Evolutionary conservation across 2,797 vertebrate genomes (phyloP).

Genomic region (Eupleurogrammus muticus): DNA sequence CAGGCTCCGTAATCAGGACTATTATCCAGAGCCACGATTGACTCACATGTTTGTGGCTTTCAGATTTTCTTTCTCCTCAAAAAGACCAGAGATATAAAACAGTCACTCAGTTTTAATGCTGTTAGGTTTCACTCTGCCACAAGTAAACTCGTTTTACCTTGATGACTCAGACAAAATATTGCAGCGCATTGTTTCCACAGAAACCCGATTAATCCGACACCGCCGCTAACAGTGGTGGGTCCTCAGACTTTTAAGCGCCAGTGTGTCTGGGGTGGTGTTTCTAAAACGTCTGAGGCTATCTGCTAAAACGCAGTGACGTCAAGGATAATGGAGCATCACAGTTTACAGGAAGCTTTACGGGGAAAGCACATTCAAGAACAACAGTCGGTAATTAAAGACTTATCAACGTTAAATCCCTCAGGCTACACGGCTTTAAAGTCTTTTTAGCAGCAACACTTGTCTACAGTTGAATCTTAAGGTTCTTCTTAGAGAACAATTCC

Average conservation of each 20-base stretch:
- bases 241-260: constrained; percentile 16
- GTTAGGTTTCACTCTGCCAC: constrained; percentile 43
- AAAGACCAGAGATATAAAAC: constrained; percentile 46
- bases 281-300: neutral
- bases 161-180: constrained; percentile 47
- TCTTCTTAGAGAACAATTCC: neutral
- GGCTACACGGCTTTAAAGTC: neutral
- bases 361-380: neutral
- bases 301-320: neutral
- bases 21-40: constrained; percentile 83
- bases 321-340: neutral
- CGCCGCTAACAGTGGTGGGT: constrained; percentile 11
- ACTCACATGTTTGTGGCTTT: constrained; percentile 84
- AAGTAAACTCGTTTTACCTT: constrained; percentile 54
- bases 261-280: constrained; percentile 29
- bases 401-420: neutral
- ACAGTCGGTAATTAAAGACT: neutral
- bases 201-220: constrained; percentile 45
- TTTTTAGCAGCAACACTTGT: neutral
- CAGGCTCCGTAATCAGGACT: constrained; percentile 80
- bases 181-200: constrained; percentile 46
- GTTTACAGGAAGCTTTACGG: neutral
- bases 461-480: neutral
- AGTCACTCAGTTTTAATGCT: constrained; percentile 38
- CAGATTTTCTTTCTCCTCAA: constrained; percentile 46